Base-by-base conservation (phyloP, 2,113 vertebrate genomes). In the Hippocampus abdominalis region DNA sequence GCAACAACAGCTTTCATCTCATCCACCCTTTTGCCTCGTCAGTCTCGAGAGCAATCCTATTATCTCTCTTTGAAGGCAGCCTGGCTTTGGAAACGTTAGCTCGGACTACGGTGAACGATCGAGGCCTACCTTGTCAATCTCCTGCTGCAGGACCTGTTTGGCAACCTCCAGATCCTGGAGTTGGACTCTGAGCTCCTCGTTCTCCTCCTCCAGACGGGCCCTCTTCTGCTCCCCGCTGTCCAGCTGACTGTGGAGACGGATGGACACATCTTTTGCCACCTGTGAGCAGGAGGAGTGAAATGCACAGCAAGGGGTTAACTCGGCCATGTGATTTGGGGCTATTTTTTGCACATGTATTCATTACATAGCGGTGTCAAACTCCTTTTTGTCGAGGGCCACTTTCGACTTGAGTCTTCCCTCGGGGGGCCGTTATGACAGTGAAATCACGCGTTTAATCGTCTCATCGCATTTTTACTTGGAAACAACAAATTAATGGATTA, bases 181-280 rank as follows among this genome's bases (percentile, higher is more conserved):
- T 21, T 92, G 89, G 81, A 95, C 94, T 60, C 95, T 92, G 71
- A 98, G 91, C 42, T 96, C 95, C 87, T 99, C 97, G 0, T 98
- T 99, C 91, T 99, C 97, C 74, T 95, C 93, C 75, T 99, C 97
- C 83, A 98, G 91, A 23, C 90, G 88, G 8, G 87, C 91, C 83
- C 96, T 93, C 75, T 98, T 98, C 92, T 97, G 97, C 86, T 98
- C 97, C 77, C 96, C 93, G 0, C 76, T 89, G 81, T 98, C 97
- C 75, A 98, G 91, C 89, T 99, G 96, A 23, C 93, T 94, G 90
- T 99, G 97, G 71, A 99, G 94, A 67, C 97, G 91, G 79, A 96
- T 94, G 0, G 97, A 99, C 54, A 99, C 96, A 1, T 99, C 97
- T 81, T 99, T 99, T 20, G 97, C 95, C 88, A 98, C 97, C 97